phyloP scores from a whole-genome alignment of 2,113 vertebrate genomes.

The Canis aureus region DNA sequence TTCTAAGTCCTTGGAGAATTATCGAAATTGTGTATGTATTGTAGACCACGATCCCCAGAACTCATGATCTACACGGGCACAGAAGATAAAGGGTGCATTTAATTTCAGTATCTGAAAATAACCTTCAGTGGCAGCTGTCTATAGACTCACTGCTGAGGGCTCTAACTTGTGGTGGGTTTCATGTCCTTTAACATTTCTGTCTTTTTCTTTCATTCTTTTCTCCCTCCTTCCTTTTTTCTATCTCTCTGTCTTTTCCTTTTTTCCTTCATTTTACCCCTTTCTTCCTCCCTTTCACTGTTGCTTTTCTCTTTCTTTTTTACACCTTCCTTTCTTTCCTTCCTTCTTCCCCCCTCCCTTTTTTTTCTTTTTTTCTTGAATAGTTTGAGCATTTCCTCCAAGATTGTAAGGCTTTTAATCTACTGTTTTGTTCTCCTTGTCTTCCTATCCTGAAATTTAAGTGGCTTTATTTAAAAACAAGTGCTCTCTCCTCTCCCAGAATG shows the following conservation, averaged over 20 bases:
- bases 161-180: background rate
- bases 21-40: slow-evolving; percentile 41
- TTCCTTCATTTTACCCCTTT: background rate
- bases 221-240: background rate
- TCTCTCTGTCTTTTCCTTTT: background rate
- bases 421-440: background rate
- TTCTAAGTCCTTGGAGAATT: slow-evolving; percentile 58
- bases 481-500: background rate
- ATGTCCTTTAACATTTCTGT: background rate
- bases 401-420: background rate
- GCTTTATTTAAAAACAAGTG: background rate
- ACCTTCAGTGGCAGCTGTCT: slow-evolving; percentile 19
- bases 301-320: background rate
- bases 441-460: background rate
- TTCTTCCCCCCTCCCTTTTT: background rate
- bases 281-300: background rate
- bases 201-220: background rate
- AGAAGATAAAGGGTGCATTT: slow-evolving; percentile 49
- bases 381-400: background rate
- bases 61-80: background rate
- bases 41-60: slow-evolving; percentile 14
- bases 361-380: background rate
- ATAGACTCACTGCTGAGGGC: background rate
- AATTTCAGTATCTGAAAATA: slow-evolving; percentile 51
- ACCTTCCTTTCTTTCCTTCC: no score